Conservation (phyloP, 1,140 invertebrate genomes). For the Penaeus vannamei region DNA sequence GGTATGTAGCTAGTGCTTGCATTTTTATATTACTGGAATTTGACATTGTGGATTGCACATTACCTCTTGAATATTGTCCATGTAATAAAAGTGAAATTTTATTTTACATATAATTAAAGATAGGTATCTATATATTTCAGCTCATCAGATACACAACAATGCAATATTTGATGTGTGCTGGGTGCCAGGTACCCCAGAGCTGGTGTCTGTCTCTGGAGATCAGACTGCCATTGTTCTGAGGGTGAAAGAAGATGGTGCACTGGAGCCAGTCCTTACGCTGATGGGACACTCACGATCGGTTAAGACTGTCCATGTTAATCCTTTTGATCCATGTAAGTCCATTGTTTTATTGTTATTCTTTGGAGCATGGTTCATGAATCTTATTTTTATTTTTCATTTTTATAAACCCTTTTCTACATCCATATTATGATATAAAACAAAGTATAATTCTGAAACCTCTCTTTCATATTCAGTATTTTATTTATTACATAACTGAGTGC, state of each 20-base stretch:
- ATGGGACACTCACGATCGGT: conserved; percentile 84
- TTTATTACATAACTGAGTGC: too few species aligned
- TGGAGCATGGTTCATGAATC: too few species aligned
- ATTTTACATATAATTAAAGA: too few species aligned
- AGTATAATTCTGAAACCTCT: too few species aligned
- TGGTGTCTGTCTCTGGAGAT: conserved; percentile 89
- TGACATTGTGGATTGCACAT: too few species aligned
- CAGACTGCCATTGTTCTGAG: conserved; percentile 82
- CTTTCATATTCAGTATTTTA: too few species aligned
- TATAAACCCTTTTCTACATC: too few species aligned
- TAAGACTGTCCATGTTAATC: conserved; percentile 82
- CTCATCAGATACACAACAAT: conserved; percentile 79
- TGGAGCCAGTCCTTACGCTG: conserved; percentile 76
- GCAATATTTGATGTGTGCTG: conserved; percentile 91
- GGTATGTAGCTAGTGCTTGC: not conserved
- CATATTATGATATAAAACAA: too few species aligned
- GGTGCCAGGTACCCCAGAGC: conserved; percentile 81
- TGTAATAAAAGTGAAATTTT: too few species aligned
- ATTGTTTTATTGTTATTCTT: not conserved
- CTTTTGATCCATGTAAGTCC: conserved; percentile 70
- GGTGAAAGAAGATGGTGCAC: conserved; percentile 75
- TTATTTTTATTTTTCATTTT: too few species aligned
- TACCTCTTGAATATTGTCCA: too few species aligned
- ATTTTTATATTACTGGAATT: not conserved
- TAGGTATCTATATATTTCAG: conserved; percentile 11